Percentiles rank a stretch among this genome's conserved stretches.
These are phyloP conservation scores for Mesocricetus auratus DNA, from an alignment of 2,113 vertebrate genomes.

Conservation along the genomic window DNA sequence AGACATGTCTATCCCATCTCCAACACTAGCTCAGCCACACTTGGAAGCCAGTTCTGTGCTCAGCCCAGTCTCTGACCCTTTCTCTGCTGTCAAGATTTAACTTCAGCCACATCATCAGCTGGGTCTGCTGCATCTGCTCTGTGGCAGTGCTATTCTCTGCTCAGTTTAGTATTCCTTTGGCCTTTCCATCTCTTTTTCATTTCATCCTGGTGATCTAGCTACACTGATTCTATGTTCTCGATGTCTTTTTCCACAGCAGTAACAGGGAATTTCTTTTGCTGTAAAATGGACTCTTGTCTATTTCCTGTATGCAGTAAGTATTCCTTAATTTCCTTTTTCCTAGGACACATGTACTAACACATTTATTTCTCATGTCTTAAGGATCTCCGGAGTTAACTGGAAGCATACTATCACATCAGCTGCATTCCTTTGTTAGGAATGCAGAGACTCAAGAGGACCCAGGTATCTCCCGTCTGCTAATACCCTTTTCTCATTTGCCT, in stretches of 20 bases:
- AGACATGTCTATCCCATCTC: conserved; percentile 16
- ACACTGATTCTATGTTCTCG: background rate
- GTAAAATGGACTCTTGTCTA: conserved; percentile 8
- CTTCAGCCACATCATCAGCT: background rate
- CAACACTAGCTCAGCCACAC: background rate
- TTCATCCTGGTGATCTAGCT: background rate
- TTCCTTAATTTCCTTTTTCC: conserved; percentile 20
- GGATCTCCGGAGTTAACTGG: background rate
- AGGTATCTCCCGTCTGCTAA: background rate
- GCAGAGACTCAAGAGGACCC: background rate
- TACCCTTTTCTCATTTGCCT: background rate
- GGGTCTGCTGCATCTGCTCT: background rate
- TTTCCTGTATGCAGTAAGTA: background rate
- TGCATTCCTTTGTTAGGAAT: background rate
- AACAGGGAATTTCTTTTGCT: conserved; percentile 9
- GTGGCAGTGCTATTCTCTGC: background rate
- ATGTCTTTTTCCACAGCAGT: background rate
- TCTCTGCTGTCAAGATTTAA: background rate
- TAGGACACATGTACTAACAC: background rate
- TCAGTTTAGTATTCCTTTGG: background rate
- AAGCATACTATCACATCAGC: background rate
- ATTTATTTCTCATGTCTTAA: conserved; percentile 22
- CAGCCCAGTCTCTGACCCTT: background rate
- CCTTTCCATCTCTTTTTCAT: conserved; percentile 13
- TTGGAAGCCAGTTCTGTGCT: background rate